These are phyloP conservation scores for Patella ulyssiponensis DNA, from an alignment of 2,888 invertebrate genomes.

Conservation along the genomic window DNA sequence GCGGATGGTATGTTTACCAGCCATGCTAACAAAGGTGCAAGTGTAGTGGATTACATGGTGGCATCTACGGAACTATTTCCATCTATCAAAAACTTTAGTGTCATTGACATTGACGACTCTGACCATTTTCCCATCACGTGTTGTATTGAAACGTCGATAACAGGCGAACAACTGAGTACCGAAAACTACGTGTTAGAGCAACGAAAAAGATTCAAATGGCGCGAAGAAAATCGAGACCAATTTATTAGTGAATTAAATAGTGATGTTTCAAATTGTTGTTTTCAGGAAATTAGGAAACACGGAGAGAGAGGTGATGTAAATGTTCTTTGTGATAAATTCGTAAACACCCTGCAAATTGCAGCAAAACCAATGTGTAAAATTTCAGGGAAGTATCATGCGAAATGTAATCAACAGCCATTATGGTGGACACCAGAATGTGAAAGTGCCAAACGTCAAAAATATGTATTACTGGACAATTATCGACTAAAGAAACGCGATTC, in stretches of 20 bases:
- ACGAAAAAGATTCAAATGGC: not conserved
- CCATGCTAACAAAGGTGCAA: not conserved
- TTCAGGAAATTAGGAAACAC: not conserved
- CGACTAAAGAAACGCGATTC: not conserved
- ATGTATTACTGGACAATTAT: not conserved
- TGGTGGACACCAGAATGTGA: not conserved
- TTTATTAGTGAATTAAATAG: not conserved
- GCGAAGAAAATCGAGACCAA: not conserved
- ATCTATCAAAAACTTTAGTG: not conserved
- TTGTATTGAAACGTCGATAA: not conserved
- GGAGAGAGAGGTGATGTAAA: not conserved
- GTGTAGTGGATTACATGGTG: not conserved
- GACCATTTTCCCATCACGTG: not conserved
- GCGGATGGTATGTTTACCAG: not conserved
- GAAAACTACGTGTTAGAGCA: not conserved
- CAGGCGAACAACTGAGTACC: not conserved
- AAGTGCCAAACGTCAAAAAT: not conserved
- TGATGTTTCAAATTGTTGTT: not conserved
- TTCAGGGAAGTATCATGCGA: not conserved
- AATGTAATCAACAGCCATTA: not conserved
- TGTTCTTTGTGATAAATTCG: not conserved
- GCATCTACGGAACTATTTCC: not conserved
- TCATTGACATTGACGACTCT: not conserved
- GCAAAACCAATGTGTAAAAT: not conserved
- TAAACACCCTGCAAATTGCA: not conserved